Evolutionary conservation across 2,797 vertebrate genomes (phyloP).

Genomic region (Hippopotamyrus pictus): DNA sequence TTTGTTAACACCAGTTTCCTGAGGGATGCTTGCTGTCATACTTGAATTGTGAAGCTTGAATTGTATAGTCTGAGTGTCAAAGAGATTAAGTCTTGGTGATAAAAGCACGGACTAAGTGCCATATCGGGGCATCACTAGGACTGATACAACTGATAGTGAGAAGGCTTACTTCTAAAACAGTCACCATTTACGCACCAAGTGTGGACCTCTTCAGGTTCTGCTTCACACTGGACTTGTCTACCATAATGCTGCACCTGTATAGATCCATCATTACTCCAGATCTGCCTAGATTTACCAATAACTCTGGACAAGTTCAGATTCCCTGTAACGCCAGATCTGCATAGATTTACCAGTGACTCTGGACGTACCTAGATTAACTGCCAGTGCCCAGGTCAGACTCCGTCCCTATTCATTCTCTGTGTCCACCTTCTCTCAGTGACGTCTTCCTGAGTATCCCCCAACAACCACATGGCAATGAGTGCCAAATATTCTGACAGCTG

Average conservation of each 20-base stretch:
- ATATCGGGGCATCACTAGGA: background rate
- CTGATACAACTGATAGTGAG: background rate
- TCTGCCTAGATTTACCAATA: background rate
- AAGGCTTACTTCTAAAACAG: background rate
- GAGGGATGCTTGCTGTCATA: background rate
- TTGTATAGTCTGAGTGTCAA: background rate
- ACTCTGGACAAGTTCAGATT: background rate
- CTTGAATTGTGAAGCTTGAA: background rate
- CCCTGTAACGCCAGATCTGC: background rate
- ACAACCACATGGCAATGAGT: slow-evolving; percentile 68
- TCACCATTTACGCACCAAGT: background rate
- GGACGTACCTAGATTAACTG: background rate
- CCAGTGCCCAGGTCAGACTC: background rate
- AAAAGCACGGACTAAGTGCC: background rate
- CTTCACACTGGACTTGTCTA: background rate
- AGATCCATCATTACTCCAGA: background rate
- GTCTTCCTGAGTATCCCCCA: slow-evolving; percentile 64
- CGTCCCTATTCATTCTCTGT: slow-evolving; percentile 55
- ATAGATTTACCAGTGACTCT: background rate
- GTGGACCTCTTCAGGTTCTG: background rate
- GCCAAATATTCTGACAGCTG: slow-evolving; percentile 63
- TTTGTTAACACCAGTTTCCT: background rate
- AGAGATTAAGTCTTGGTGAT: background rate
- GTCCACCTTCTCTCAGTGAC: slow-evolving; percentile 62
- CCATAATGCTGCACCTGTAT: background rate